These are phyloP conservation scores for Procavia capensis DNA, from an alignment of 2,113 vertebrate genomes.

Conservation along the genomic window DNA sequence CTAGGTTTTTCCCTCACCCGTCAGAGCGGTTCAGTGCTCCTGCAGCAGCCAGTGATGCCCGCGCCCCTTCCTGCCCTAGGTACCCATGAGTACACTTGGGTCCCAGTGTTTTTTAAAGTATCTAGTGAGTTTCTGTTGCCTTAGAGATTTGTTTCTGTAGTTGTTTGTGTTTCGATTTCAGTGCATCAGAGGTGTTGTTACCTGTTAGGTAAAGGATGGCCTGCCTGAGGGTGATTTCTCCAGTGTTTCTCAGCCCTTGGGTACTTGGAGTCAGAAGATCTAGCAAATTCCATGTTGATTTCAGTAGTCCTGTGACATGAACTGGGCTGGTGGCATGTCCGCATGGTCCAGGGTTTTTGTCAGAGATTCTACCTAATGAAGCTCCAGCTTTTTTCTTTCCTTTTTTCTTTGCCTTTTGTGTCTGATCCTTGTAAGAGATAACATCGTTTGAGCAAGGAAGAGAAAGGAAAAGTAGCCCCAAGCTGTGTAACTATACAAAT, in stretches of 20 bases:
- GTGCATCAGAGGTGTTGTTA: background rate
- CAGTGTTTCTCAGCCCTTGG: background rate
- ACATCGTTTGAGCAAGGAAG: slow-evolving; percentile 2
- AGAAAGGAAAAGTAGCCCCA: slow-evolving; percentile 30
- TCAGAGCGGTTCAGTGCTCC: background rate
- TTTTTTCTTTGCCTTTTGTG: background rate
- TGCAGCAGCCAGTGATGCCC: too few species aligned
- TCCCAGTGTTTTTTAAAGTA: background rate
- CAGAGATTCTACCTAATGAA: slow-evolving; percentile 21
- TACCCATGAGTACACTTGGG: background rate
- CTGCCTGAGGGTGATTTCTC: background rate
- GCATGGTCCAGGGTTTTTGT: slow-evolving; percentile 56
- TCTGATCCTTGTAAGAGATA: slow-evolving; percentile 37
- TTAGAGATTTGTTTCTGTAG: slow-evolving; percentile 13
- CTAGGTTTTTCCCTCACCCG: background rate
- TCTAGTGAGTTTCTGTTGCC: slow-evolving; percentile 26
- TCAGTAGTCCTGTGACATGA: background rate
- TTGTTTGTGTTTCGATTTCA: background rate
- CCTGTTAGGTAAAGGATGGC: background rate
- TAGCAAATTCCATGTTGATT: background rate
- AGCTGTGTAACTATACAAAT: slow-evolving; percentile 45
- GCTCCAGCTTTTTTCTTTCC: background rate
- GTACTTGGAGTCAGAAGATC: background rate
- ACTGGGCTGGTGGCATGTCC: background rate
- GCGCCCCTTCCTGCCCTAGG: background rate